phyloP scores from a whole-genome alignment of 2,888 invertebrate genomes.

The Azorinus chamasolen region DNA sequence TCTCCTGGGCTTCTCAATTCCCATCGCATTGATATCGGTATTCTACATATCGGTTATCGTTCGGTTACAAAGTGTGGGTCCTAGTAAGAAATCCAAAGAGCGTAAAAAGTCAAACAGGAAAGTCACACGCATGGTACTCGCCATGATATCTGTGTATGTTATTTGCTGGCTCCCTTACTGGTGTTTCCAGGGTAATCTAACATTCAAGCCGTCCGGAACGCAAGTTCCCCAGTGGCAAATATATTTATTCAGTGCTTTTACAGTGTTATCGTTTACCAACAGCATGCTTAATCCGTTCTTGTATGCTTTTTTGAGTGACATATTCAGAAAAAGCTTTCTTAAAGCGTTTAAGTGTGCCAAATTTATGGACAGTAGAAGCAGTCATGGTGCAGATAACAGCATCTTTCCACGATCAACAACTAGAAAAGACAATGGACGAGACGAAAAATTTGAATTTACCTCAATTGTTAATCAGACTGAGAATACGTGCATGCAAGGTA shows the following conservation, averaged over 20 bases:
- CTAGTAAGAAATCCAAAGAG: slow-evolving; percentile 82
- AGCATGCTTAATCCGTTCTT: slow-evolving; percentile 85
- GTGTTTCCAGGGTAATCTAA: slow-evolving; percentile 82
- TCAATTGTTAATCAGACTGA: slow-evolving; percentile 36
- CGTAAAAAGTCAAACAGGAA: slow-evolving; percentile 82
- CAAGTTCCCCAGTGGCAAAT: slow-evolving; percentile 65
- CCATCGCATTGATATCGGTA: slow-evolving; percentile 83
- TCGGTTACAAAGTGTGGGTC: slow-evolving; percentile 82
- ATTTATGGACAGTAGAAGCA: slow-evolving; percentile 72
- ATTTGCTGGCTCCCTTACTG: slow-evolving; percentile 86
- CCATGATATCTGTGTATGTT: slow-evolving; percentile 84
- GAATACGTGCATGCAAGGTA: too few relatives aligned
- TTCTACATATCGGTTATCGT: slow-evolving; percentile 85
- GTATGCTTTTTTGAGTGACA: slow-evolving; percentile 85
- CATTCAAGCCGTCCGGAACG: slow-evolving; percentile 57
- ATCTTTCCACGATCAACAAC: slow-evolving; percentile 73
- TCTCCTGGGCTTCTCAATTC: slow-evolving; percentile 83
- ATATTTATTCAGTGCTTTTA: slow-evolving; percentile 81
- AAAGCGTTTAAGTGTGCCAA: slow-evolving; percentile 84
- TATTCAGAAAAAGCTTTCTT: slow-evolving; percentile 84
- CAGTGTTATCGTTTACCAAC: slow-evolving; percentile 84
- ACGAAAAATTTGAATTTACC: slow-evolving; percentile 67
- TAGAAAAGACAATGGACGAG: slow-evolving; percentile 51
- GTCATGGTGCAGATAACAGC: slow-evolving; percentile 74
- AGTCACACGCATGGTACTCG: slow-evolving; percentile 85